These are phyloP conservation scores for Anser cygnoides DNA, from an alignment of 2,113 vertebrate genomes.

Conservation along the genomic window DNA sequence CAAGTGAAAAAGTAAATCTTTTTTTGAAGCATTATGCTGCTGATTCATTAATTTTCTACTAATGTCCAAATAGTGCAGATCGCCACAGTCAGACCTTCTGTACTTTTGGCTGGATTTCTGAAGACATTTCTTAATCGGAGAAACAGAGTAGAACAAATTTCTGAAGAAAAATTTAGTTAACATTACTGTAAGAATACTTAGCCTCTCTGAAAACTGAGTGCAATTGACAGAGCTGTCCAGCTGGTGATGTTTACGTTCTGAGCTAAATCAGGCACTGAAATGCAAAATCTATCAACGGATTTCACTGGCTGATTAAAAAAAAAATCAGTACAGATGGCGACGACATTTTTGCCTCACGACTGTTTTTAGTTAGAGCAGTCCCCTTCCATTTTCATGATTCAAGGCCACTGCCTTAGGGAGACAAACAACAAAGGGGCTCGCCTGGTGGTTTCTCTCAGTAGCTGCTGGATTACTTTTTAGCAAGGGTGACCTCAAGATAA, in stretches of 20 bases:
- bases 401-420: neutral
- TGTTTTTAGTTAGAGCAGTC: neutral
- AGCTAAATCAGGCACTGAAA: neutral
- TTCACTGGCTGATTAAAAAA: neutral
- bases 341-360: fast-evolving
- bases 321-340: neutral
- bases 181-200: neutral
- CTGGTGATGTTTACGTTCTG: neutral
- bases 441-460: neutral
- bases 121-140: neutral
- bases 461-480: neutral
- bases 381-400: neutral
- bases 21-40: neutral
- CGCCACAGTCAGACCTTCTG: neutral
- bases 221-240: neutral
- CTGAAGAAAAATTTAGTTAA: neutral
- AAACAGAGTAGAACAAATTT: neutral
- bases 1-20: neutral
- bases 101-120: neutral
- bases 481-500: fast-evolving
- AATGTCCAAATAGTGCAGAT: neutral
- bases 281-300: neutral
- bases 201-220: neutral
- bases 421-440: neutral
- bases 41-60: neutral